Base-by-base conservation (phyloP, 1,140 invertebrate genomes). In the Anoplolepis gracilipes region DNA sequence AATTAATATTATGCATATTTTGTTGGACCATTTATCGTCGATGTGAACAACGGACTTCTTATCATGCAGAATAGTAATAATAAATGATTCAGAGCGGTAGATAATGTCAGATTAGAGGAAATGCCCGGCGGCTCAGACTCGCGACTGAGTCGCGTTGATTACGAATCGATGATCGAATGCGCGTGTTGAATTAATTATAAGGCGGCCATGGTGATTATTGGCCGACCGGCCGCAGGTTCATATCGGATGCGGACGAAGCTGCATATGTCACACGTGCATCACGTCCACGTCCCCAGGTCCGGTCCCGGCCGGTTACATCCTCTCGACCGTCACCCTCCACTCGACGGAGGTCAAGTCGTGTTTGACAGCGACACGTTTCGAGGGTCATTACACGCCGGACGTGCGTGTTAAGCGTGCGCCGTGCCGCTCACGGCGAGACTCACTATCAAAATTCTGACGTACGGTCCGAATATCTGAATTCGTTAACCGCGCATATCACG, bases 361-460 rank as follows among this genome's bases (percentile, higher is more conserved):
- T 86, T 86, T 86, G 85, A 86, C 85, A 86, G 85, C 85, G 81
- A 86, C 85, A 86, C 85, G 85, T 86, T 86, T 86, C 79, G 85
- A 84, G 85, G 79, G 79, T 86, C 85, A 79, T 86, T 86, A 86
- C 79, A 70, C 61, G 59, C 28, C 78, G 85, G 59, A 85, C 84
- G 77, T 82, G 55, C 77, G 78, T 82, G 67, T 84, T 86, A 53
- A 86, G 39, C 65, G 49, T 19, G 64, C 64, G 61, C 28, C 62
- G 46, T 19, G 46, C 46, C 77, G 53, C 28, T n/a, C n/a, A n/a
- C n/a, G n/a, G 8, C 55, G 42, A 30, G 79, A 42, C 30, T 77
- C 42, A 55, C 57, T 77, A 84, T 65, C 72, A 84, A 84, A 84
- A 84, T 77, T 77, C 73, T 84, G 59, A 84, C 72, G 49, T 84